Evolutionary conservation across 2,888 invertebrate genomes (phyloP).

Genomic region (Hesperia comma): DNA sequence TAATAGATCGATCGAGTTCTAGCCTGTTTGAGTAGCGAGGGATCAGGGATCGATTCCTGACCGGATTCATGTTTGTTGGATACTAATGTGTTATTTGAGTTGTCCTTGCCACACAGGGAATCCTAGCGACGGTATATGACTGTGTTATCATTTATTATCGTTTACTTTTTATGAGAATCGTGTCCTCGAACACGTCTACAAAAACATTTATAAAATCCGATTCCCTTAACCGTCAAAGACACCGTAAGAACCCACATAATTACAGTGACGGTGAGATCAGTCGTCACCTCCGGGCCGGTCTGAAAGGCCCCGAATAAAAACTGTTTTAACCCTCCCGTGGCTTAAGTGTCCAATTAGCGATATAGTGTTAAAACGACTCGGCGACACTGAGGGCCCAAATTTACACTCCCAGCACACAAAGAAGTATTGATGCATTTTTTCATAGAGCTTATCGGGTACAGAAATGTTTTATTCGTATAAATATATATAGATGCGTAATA

Average conservation of each 20-base stretch:
- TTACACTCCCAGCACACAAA: slow-evolving; percentile 74
- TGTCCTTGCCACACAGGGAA: too few relatives aligned
- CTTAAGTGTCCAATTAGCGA: slow-evolving; percentile 82
- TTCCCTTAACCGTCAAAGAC: slow-evolving; percentile 10
- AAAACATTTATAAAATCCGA: slow-evolving; percentile 16
- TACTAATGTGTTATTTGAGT: too few relatives aligned
- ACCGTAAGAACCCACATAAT: slow-evolving; percentile 16
- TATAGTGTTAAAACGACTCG: slow-evolving; percentile 79
- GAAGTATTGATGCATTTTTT: slow-evolving; percentile 70
- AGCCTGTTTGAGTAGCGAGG: too few relatives aligned
- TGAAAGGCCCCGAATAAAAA: slow-evolving; percentile 70
- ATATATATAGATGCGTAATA: too few relatives aligned
- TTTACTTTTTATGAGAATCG: background rate
- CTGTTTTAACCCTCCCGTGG: slow-evolving; percentile 66
- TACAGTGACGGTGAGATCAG: slow-evolving; percentile 32
- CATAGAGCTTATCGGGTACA: slow-evolving; percentile 46
- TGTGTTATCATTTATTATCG: too few relatives aligned
- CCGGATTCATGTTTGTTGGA: too few relatives aligned
- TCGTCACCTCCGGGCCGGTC: slow-evolving; percentile 59
- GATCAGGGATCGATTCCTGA: too few relatives aligned
- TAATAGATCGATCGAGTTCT: too few relatives aligned
- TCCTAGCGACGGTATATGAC: too few relatives aligned
- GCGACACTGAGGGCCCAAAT: slow-evolving; percentile 77
- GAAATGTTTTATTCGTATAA: slow-evolving; percentile 42
- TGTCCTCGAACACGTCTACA: background rate